These are phyloP conservation scores for Botia almorhae DNA, from an alignment of 2,797 vertebrate genomes.

Conservation along the genomic window DNA sequence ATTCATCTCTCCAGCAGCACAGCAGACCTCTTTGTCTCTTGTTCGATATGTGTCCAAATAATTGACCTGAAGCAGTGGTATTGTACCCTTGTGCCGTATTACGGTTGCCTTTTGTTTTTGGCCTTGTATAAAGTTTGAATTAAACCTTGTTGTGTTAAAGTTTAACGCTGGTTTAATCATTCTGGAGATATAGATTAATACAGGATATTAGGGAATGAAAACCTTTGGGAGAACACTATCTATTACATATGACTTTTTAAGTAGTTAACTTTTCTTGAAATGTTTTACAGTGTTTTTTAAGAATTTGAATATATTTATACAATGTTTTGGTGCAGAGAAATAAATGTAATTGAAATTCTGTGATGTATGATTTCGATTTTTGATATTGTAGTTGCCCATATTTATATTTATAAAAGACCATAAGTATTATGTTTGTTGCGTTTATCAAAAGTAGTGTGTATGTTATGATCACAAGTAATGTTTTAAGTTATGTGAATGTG, in stretches of 20 bases:
- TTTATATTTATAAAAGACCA: no score
- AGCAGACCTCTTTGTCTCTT: background rate
- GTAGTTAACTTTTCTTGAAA: constrained; percentile 22
- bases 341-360: constrained; percentile 37
- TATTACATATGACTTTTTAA: background rate
- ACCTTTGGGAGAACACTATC: background rate
- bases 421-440: no score
- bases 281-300: constrained; percentile 7
- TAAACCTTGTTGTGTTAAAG: constrained; percentile 16
- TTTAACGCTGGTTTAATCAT: constrained; percentile 18
- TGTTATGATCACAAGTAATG: no score
- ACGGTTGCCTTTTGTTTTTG: background rate
- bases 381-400: background rate
- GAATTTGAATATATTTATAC: constrained; percentile 38
- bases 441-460: no score
- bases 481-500: no score
- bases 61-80: constrained; percentile 14
- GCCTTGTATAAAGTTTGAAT: background rate
- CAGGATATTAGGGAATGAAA: background rate
- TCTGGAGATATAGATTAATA: background rate
- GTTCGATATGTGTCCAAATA: constrained; percentile 17
- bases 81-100: constrained; percentile 22
- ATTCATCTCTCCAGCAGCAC: background rate
- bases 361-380: background rate
- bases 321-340: constrained; percentile 33